phyloP scores from a whole-genome alignment of 2,888 invertebrate genomes.

The Leucophenga maculata region DNA sequence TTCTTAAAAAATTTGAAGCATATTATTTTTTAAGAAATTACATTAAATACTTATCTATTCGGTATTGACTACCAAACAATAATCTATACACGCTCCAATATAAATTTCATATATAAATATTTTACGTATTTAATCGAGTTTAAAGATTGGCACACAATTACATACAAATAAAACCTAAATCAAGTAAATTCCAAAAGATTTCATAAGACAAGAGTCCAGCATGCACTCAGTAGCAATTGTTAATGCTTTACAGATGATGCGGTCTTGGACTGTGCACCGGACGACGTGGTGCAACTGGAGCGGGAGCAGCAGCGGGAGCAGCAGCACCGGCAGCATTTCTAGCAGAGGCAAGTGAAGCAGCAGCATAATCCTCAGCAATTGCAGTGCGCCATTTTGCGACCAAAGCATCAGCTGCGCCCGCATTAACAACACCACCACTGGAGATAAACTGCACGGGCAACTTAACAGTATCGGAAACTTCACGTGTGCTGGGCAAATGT shows the following conservation, averaged over 20 bases:
- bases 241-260: no score
- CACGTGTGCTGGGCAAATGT: neutral
- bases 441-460: neutral
- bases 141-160: neutral
- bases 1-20: no score
- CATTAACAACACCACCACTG: neutral
- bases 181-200: neutral
- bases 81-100: neutral
- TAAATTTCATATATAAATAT: neutral
- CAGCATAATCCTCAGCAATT: slow-evolving; percentile 61
- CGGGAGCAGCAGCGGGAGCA: neutral
- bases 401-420: slow-evolving; percentile 42
- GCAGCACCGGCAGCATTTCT: neutral
- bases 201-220: no score
- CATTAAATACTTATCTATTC: no score
- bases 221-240: no score
- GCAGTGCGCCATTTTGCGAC: slow-evolving; percentile 61
- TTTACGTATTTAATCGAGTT: neutral
- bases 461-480: neutral
- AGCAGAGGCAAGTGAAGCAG: neutral
- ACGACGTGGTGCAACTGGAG: no score
- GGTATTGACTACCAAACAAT: no score
- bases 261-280: no score
- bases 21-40: no score
- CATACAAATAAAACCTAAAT: neutral